Conservation (phyloP, 2,888 invertebrate species). For the Amaurobius ferox region DNA sequence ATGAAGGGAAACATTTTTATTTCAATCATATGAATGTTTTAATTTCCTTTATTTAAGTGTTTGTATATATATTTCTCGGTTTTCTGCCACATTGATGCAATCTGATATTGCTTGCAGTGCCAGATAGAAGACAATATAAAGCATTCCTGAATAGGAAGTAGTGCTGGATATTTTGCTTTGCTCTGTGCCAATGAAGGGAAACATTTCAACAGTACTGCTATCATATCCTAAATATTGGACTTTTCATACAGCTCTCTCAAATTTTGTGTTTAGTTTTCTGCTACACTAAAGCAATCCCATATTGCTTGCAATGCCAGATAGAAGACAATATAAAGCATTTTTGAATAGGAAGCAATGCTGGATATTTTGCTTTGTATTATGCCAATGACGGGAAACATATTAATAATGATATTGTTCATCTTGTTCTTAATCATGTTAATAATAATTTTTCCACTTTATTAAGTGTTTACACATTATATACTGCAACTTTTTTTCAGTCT, state of each 20-base stretch:
- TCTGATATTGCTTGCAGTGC: constrained; percentile 14
- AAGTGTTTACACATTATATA: no score
- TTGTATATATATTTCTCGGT: background rate
- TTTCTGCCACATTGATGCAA: background rate
- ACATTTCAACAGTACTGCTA: no score
- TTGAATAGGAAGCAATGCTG: constrained; percentile 5
- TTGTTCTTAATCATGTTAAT: no score
- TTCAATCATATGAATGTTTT: no score
- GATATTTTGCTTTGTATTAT: background rate
- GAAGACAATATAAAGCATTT: background rate
- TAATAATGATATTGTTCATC: no score
- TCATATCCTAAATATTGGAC: no score
- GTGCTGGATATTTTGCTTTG: background rate
- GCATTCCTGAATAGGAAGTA: constrained; percentile 12
- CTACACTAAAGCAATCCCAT: background rate
- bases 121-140: constrained; percentile 17
- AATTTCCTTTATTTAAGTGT: background rate
- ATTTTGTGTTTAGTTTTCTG: constrained; percentile 1
- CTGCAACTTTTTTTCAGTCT: no score
- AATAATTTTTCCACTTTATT: no score
- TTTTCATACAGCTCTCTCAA: no score
- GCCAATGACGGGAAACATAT: constrained; percentile 19
- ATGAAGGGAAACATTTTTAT: constrained; percentile 30
- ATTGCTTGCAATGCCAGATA: background rate
- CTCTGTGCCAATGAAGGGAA: constrained; percentile 28